Evolutionary conservation across 1,140 invertebrate species (phyloP), one percentile per base, ranked within the genome.

Genomic region (Eueides isabella): DNA sequence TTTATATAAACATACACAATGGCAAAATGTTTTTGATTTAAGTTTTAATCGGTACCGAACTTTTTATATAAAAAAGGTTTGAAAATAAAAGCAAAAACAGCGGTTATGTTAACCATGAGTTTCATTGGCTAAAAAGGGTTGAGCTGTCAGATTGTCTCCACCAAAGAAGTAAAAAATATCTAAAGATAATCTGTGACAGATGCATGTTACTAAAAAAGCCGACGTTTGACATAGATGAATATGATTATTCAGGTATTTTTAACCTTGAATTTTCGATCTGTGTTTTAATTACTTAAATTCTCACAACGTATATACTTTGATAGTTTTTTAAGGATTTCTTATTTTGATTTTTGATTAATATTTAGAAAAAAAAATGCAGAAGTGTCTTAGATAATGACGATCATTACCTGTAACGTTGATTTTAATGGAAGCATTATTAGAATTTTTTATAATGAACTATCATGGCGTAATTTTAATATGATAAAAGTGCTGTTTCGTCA

Each of bases 51-150:
- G 9, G 48, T 26, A 55, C 7, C 48, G 23, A 55, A 11, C 9
- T 26, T 55, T 55, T 55, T 2, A 26, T 55, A 26, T 26, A n/a
- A 88, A 90, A 82, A 81, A 82, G 75, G 64, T 77, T 80, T 74
- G 9, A 61, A 81, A 80, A 77, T 75, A 76, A 71, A 69, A 81
- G 86, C 83, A 86, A 85, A 89, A 85, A 80, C 68, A 65, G 41
- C 41, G 72, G 70, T 76, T 82, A 88, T 88, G 86, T 89, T 85
- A 88, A 87, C 65, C 74, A 85, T 78, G 84, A 80, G 84, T 89
- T 85, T 85, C 88, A 92, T 92, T 92, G 91, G 91, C 87, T 92
- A 88, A 92, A 91, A 92, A 92, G 91, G 91, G 90, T 92, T 92
- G 85, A 88, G 84, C 90, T 92, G 90, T 90, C 89, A 92, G 84